A percentile compares a stretch with the other conserved stretches of the same genome.
Evolutionary conservation across 1,140 invertebrate species (phyloP).

Genomic region (Myzus persicae): DNA sequence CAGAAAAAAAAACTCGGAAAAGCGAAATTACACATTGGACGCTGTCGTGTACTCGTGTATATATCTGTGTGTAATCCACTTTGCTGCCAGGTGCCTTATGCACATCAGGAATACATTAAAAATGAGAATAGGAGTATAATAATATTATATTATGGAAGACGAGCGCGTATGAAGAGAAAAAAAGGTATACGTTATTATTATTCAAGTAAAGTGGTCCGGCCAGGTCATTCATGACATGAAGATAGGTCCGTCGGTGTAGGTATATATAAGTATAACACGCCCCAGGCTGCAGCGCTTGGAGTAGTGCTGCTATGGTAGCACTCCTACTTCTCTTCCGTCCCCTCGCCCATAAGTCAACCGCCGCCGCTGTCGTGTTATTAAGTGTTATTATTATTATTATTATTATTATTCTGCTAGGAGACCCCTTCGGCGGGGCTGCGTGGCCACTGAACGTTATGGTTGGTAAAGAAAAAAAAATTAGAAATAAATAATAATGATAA

Average conservation of each 20-base stretch:
- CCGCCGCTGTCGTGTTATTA: constrained; percentile 32
- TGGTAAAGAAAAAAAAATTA: too few relatives aligned
- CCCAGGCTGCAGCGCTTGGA: background rate
- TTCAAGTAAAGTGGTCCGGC: constrained; percentile 48
- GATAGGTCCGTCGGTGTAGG: constrained; percentile 35
- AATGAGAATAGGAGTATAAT: background rate
- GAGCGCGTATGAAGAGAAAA: background rate
- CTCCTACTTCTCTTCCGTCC: background rate
- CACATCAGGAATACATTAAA: constrained; percentile 57
- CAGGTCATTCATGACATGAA: constrained; percentile 57
- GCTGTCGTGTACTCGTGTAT: background rate
- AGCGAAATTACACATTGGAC: constrained; percentile 35
- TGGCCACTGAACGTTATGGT: constrained; percentile 47
- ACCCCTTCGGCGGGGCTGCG: constrained; percentile 22
- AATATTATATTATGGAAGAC: background rate
- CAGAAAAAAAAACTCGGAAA: background rate
- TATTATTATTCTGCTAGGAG: background rate
- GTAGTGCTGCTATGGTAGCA: constrained; percentile 2
- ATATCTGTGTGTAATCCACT: constrained; percentile 21
- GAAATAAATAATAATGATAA: constrained; percentile 4
- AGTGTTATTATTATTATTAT: constrained; percentile 55
- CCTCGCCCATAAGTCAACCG: constrained; percentile 25
- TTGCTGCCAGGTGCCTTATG: constrained; percentile 55
- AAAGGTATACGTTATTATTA: constrained; percentile 50
- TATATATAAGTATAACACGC: constrained; percentile 8